phyloP scores from a whole-genome alignment of 30 jellyfish, hydroid and myxozoan genomes.

The Aurelia aurita region DNA sequence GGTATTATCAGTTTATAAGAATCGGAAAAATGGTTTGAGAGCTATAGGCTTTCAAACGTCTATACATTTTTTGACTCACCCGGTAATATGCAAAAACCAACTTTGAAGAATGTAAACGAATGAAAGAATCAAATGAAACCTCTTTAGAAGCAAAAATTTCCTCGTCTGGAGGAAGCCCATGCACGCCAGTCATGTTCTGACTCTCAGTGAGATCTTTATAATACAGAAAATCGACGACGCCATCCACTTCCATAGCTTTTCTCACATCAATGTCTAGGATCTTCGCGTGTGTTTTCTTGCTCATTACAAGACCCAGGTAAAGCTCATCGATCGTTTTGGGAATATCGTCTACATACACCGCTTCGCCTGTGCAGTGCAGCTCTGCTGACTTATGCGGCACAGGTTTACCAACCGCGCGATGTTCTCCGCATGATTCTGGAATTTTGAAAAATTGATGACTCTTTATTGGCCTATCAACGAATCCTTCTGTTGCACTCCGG shows the following conservation, averaged over 20 bases:
- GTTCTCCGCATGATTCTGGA: not conserved
- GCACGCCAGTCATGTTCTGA: conserved; percentile 9
- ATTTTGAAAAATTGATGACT: conserved; percentile 42
- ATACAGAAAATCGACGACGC: conserved; percentile 29
- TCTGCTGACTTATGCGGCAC: conserved; percentile 17
- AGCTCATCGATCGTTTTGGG: conserved; percentile 21
- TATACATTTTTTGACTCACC: too few relatives aligned
- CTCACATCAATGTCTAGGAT: conserved; percentile 17
- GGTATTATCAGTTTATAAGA: too few relatives aligned
- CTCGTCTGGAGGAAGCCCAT: conserved; percentile 7
- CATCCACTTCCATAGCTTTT: conserved; percentile 39
- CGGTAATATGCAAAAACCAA: too few relatives aligned
- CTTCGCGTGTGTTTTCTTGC: conserved; percentile 47
- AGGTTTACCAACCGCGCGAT: conserved; percentile 34
- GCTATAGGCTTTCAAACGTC: too few relatives aligned
- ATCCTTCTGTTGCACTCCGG: conserved; percentile 14
- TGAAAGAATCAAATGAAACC: not conserved
- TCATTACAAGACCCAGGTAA: conserved; percentile 19
- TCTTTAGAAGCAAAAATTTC: conserved; percentile 37
- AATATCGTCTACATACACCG: conserved; percentile 51
- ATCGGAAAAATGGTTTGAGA: too few relatives aligned
- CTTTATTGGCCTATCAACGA: conserved; percentile 2
- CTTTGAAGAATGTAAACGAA: too few relatives aligned
- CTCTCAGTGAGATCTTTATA: conserved; percentile 30
- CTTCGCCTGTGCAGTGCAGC: conserved; percentile 49